Base-by-base conservation (phyloP, 2,888 invertebrate species). In the Spisula subtruncata region DNA sequence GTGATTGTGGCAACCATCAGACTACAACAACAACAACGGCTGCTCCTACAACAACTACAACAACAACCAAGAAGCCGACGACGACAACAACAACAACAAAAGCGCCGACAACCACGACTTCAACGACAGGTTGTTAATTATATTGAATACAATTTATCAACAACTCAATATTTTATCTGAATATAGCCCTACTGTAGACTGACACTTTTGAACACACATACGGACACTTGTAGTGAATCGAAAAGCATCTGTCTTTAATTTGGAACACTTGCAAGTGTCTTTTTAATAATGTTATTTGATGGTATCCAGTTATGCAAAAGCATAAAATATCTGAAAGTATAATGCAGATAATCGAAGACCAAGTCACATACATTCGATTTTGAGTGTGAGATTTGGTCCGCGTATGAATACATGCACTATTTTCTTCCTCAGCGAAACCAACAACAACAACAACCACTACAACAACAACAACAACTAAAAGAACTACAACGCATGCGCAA, bases 1-100 rank as follows among this genome's bases (percentile, higher is more conserved):
- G 91, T 88, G 60, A 84, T 71, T 91, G 91, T 82, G 60, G 81
- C 18, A 85, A 80, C 6, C 66, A 41, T 20, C 32, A 85, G 29
- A 81, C 88, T 32, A 25, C 89, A 20, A 85, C 87, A 18, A 87
- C 91, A 20, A 66, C 81, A 10, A 16, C 85, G 18, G 48, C 84
- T 56, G 54, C 89, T 1, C 56, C 84, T 1, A 82, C 85, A 35
- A 89, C 85, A 60, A 60, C 90, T n/a, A 81, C 79, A 81, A 79
- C 81, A 14, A 46, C 66, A 14, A 83, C 88, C n/a, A 75, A 71
- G 16, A 32, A 85, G 4, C 60, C 79, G 10, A 84, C 81, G 25
- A 51, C 88, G 32, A 79, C 41, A 6, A 46, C 88, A 14, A 88
- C 84, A 41, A 81, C 88, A 12, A 88, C 84, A 14, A 79, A 51